Conservation (phyloP, 2,888 invertebrate genomes). For the Hoplodrina blanda region DNA sequence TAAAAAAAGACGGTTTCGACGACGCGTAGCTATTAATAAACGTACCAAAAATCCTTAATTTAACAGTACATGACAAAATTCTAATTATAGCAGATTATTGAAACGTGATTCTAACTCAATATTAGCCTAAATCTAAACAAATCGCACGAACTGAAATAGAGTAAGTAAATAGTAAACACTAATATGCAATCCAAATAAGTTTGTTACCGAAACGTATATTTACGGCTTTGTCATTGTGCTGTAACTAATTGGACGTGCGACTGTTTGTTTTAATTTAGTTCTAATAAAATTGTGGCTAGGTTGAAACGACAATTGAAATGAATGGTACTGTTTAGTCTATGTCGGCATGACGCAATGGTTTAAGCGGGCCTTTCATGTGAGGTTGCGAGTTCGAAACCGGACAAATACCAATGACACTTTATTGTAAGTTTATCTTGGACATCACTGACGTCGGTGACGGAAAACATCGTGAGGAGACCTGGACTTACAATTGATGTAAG, state of each 20-base stretch:
- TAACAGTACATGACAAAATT: constrained; percentile 16
- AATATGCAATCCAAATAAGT: constrained; percentile 55
- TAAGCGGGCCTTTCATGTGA: no score
- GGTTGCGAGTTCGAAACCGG: no score
- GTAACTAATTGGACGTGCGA: constrained; percentile 41
- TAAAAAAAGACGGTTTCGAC: no score
- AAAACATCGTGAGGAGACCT: no score
- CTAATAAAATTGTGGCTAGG: constrained; percentile 29
- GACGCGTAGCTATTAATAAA: not conserved
- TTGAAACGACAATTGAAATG: constrained; percentile 17
- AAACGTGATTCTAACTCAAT: constrained; percentile 35
- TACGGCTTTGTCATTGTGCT: constrained; percentile 41
- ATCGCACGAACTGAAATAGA: constrained; percentile 24
- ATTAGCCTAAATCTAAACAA: constrained; percentile 28
- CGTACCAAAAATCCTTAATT: constrained; percentile 10
- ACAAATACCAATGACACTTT: no score
- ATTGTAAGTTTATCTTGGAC: no score
- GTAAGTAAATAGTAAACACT: constrained; percentile 42
- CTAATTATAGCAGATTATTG: constrained; percentile 43
- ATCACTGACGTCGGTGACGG: no score
- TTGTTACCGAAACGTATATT: constrained; percentile 34
- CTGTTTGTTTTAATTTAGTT: constrained; percentile 43
- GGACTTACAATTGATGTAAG: no score
- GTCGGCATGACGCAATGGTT: no score
- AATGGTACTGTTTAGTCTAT: not conserved